Evolutionary conservation across 2,113 vertebrate species (phyloP), one percentile per base, ranked within the genome.

Genomic region (Anoura caudifer): DNA sequence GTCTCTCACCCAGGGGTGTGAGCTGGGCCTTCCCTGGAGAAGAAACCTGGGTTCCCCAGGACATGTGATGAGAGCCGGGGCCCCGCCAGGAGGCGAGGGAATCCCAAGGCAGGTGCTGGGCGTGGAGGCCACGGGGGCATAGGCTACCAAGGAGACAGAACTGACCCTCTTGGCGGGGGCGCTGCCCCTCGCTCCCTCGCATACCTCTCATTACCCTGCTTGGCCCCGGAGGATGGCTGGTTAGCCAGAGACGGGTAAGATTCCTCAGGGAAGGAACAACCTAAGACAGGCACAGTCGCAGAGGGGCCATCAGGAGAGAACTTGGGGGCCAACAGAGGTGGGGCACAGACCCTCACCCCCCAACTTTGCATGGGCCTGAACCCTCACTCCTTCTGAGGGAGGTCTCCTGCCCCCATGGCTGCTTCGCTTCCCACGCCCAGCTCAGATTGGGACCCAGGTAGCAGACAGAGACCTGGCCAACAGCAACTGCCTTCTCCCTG

Each of bases 211-310:
- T 93, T 95, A 81, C 93, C 96, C 88, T 95, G 97, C 65, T 97
- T 96, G 97, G 97, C 97, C 98, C 97, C 77, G 75, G 98, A 98
- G 97, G 99, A 99, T 98, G 99, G 99, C 99, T 99, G 99, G 99
- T 98, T 99, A 99, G 99, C 99, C 99, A 96, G 98, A 99, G 99
- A 99, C 99, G 99, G 99, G 99, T 99, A 99, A 99, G 99, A 99
- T 99, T 99, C 99, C 99, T 98, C 96, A 69, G 45, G 97, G 98
- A 98, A 99, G 99, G 99, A 99, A 99, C 99, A 98, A 99, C 99
- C 99, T 99, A 99, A 99, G 99, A 98, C 99, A 99, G 99, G 99
- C 99, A 99, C 99, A 99, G 99, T 98, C 99, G 98, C 98, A 98
- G 98, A 99, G 98, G 98, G 98, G 80, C 98, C 98, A 98, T 82